Evolutionary conservation across 2,888 invertebrate genomes (phyloP).

Genomic region (Holacanthella duospinosa): DNA sequence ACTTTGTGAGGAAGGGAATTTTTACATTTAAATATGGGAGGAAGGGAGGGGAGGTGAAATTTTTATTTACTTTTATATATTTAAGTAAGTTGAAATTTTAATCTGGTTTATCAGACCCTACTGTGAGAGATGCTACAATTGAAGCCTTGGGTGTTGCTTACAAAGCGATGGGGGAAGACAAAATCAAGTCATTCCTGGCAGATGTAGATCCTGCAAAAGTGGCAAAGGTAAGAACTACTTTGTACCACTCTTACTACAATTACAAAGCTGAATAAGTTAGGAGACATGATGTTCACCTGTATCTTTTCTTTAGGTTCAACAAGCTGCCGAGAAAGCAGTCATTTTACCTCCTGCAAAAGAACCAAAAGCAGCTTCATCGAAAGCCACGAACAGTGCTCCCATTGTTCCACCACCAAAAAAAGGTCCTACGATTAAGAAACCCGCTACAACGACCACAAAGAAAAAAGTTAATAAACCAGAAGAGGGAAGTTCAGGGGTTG

Average conservation of each 20-base stretch:
- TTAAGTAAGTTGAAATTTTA: neutral
- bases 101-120: constrained; percentile 57
- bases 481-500: no score
- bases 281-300: neutral
- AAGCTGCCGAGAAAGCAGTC: constrained; percentile 84
- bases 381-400: constrained; percentile 4
- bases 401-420: constrained; percentile 40
- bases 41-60: neutral
- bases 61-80: neutral
- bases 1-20: no score
- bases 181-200: constrained; percentile 68
- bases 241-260: neutral
- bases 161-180: constrained; percentile 87
- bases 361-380: neutral
- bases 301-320: constrained; percentile 57
- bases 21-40: neutral
- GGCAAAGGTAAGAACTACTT: constrained; percentile 55
- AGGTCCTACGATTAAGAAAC: constrained; percentile 40
- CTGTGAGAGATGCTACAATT: constrained; percentile 82
- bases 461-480: neutral
- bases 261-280: neutral
- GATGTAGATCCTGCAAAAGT: constrained; percentile 86
- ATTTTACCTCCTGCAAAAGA: constrained; percentile 47
- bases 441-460: constrained; percentile 34
- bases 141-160: constrained; percentile 88